Percentiles rank a stretch among this genome's conserved stretches.
phyloP scores from a whole-genome alignment of 2,797 vertebrate species.

The Enteromius treurensis region DNA sequence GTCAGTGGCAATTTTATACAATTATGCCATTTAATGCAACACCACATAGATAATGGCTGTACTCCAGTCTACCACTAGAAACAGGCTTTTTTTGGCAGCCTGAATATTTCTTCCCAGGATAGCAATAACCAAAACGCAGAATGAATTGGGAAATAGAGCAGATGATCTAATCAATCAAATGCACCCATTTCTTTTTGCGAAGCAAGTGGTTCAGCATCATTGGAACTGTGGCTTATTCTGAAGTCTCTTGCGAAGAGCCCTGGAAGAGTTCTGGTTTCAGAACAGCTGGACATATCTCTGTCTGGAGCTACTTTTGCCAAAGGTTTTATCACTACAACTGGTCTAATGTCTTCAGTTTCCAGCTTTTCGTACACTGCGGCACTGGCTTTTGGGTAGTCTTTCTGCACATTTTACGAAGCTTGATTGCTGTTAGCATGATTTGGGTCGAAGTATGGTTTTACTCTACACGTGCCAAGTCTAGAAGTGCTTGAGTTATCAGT shows the following conservation, averaged over 20 bases:
- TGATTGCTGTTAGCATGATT: not conserved
- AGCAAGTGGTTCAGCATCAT: not conserved
- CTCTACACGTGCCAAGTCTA: constrained; percentile 19
- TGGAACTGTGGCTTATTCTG: not conserved
- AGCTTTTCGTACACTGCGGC: not conserved
- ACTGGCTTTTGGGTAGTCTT: not conserved
- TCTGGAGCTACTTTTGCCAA: not conserved
- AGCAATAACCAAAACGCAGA: not conserved
- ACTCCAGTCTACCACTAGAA: constrained; percentile 4
- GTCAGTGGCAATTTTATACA: constrained; percentile 32
- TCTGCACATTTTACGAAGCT: not conserved
- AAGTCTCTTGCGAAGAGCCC: not conserved
- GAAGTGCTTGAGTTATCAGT: constrained; percentile 51
- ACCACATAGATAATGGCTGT: constrained; percentile 29
- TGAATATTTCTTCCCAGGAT: constrained; percentile 8
- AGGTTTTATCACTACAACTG: not conserved
- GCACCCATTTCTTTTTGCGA: not conserved
- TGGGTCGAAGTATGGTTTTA: not conserved
- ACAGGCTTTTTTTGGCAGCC: not conserved
- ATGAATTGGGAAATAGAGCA: constrained; percentile 10
- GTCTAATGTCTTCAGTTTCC: not conserved
- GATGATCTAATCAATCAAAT: constrained; percentile 2
- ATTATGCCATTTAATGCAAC: constrained; percentile 35
- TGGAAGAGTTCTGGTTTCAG: not conserved
- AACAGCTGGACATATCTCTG: not conserved